Conservation (phyloP, 2,888 invertebrate genomes). For the Papilio protenor region DNA sequence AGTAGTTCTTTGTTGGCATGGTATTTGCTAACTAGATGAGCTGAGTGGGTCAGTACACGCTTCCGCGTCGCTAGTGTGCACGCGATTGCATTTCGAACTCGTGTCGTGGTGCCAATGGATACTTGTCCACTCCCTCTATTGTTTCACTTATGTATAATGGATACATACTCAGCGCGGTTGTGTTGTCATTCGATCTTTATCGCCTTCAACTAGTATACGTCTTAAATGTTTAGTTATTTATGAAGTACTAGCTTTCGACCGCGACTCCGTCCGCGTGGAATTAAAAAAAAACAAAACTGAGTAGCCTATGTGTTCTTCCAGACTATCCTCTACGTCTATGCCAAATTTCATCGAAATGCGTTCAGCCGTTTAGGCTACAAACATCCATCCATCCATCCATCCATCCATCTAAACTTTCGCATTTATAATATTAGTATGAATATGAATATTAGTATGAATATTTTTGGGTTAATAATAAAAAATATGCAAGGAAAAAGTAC, state of each 20-base stretch:
- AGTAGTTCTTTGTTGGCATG: conserved; percentile 30
- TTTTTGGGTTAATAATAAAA: neutral
- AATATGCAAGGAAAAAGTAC: neutral
- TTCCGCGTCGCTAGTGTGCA: conserved; percentile 63
- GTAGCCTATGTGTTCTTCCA: too few species aligned
- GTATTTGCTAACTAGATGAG: conserved; percentile 47
- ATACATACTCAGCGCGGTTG: neutral
- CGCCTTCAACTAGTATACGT: neutral
- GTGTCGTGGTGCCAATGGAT: conserved; percentile 22
- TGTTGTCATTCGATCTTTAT: conserved; percentile 11
- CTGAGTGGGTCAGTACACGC: conserved; percentile 68
- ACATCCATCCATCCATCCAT: too few species aligned
- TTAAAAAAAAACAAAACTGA: too few species aligned
- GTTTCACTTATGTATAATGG: conserved; percentile 4
- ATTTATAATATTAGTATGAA: too few species aligned
- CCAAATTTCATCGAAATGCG: too few species aligned
- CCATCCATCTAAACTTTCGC: too few species aligned
- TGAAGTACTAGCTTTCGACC: too few species aligned
- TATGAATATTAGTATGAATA: too few species aligned
- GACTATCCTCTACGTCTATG: too few species aligned
- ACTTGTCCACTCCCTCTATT: conserved; percentile 6
- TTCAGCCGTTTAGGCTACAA: too few species aligned
- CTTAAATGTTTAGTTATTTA: neutral
- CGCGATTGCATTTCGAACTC: conserved; percentile 49
- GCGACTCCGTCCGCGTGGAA: too few species aligned